Evolutionary conservation across 2,113 vertebrate genomes (phyloP).

Genomic region (Zosterops japonicus): DNA sequence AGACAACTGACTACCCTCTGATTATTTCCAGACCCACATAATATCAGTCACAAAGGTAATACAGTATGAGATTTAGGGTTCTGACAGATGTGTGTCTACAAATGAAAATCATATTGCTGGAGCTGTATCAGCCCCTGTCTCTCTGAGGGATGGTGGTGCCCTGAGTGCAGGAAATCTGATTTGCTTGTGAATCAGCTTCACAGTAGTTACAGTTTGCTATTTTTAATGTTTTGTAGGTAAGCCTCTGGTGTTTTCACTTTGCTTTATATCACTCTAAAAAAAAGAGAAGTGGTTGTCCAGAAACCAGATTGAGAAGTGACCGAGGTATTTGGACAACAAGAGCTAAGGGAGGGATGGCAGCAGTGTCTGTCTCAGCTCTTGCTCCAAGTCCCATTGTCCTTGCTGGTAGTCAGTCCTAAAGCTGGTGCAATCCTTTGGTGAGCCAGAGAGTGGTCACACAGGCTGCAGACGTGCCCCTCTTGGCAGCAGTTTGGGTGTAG

Average conservation of each 20-base stretch:
- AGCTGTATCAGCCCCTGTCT: not conserved
- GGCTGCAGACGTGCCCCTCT: not conserved
- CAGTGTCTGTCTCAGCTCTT: not conserved
- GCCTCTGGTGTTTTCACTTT: not conserved
- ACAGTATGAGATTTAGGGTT: not conserved
- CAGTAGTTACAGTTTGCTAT: not conserved
- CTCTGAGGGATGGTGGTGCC: not conserved
- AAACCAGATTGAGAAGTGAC: not conserved
- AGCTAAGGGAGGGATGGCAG: not conserved
- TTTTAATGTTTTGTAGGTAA: not conserved
- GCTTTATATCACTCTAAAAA: not conserved
- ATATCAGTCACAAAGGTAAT: not conserved
- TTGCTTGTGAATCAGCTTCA: not conserved
- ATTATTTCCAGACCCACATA: slow-evolving; percentile 6
- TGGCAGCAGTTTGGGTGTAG: not conserved
- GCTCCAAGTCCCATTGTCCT: not conserved
- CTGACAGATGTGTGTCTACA: slow-evolving; percentile 4
- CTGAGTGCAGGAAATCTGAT: not conserved
- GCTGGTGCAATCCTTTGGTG: not conserved
- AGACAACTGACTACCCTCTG: not conserved
- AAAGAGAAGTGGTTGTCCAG: not conserved
- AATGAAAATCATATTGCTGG: slow-evolving; percentile 18
- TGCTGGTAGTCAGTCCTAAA: not conserved
- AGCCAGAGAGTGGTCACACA: rapidly evolving
- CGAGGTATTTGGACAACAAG: not conserved